Conservation (phyloP, 1,140 invertebrate species). For the Drosophila ohnishii region DNA sequence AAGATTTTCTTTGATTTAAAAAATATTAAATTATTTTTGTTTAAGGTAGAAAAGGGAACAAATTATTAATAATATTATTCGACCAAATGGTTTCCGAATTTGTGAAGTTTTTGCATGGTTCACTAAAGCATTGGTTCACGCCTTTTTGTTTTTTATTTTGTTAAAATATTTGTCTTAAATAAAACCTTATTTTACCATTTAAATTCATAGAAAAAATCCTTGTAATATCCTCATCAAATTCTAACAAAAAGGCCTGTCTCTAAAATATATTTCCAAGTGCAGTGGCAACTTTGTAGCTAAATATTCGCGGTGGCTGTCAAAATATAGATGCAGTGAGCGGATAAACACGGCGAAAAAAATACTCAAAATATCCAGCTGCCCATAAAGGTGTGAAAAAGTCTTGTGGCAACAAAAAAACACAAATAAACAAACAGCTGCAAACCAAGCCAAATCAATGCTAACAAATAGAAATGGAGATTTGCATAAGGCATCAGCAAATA, state of each 20-base stretch:
- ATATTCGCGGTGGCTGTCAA: constrained; percentile 13
- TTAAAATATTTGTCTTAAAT: not conserved
- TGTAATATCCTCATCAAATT: not conserved
- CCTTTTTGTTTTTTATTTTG: no score
- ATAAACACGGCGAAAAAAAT: constrained; percentile 11
- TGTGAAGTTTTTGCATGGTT: no score
- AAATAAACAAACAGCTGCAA: constrained; percentile 26
- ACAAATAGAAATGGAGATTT: constrained; percentile 44
- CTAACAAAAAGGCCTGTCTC: not conserved
- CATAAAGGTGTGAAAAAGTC: constrained; percentile 44
- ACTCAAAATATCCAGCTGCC: constrained; percentile 20
- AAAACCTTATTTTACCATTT: not conserved
- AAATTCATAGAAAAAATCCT: not conserved
- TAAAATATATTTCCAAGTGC: not conserved
- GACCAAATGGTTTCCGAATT: no score
- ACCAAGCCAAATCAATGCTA: constrained; percentile 30
- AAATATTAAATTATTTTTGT: no score
- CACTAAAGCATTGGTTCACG: no score
- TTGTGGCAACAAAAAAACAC: constrained; percentile 37
- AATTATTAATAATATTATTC: no score
- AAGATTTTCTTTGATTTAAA: no score
- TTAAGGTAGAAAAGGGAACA: no score
- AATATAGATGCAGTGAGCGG: constrained; percentile 13
- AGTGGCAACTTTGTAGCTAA: constrained; percentile 25
- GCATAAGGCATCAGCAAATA: constrained; percentile 42